Evolutionary conservation across 2,113 vertebrate genomes (phyloP), one percentile per base, ranked within the genome.

Genomic region (Tauraco erythrolophus): DNA sequence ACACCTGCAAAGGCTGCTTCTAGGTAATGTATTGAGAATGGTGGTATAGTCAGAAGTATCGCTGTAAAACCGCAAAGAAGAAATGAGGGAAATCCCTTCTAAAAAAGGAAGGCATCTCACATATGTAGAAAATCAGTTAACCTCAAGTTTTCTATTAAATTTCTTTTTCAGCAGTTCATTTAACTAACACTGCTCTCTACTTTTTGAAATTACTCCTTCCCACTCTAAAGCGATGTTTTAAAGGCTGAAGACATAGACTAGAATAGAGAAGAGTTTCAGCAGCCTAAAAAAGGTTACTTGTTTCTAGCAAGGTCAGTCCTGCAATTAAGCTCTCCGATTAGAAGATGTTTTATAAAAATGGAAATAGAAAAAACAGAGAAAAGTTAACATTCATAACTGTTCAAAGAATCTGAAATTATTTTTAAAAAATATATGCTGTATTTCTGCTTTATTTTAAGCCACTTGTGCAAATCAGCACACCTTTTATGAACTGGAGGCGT

Each of bases 401-500:
- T 87, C 64, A 68, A 24, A 91, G 77, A 79, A 90, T 24, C 25
- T 94, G 83, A 88, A 84, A 77, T 64, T 64, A 68, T 9, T 22
- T 39, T n/a, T 11, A 25, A 18, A 27, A 68, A 70, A 84, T 19
- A n/a, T 11, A 14, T 35, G 45, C 53, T 77, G 19, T 31, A 25
- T 68, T 80, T 83, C 57, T 65, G 43, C 39, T 91, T 79, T 28
- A 60, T 69, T 74, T 71, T 65, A 77, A 51, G 19, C 37, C 27
- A 91, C 16, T 45, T 25, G 7, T 24, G 54, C 25, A 74, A 78
- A 72, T 45, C 48, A 72, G 48, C 19, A 13, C 82, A 98, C 98
- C 98, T 98, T 94, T 98, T 98, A 72, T 79, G 88, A 93, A 98
- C 72, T n/a, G 98, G 97, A 72, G 95, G 78, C 93, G 98, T 96